A percentile compares a stretch with the other conserved stretches of the same genome.
Evolutionary conservation across 2,113 vertebrate genomes (phyloP).

Genomic region (Camelus dromedarius): DNA sequence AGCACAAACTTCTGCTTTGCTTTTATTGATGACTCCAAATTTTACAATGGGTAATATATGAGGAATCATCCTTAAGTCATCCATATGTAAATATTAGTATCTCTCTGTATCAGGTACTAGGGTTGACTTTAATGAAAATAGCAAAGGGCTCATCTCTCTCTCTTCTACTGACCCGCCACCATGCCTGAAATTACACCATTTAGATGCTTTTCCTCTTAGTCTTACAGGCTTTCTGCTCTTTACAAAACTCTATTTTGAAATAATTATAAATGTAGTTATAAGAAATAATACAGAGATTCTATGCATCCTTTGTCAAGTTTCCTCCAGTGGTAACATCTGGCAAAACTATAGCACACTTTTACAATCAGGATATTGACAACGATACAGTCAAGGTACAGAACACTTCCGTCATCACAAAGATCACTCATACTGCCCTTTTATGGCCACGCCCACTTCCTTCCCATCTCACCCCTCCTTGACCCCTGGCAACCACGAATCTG

Average conservation of each 20-base stretch:
- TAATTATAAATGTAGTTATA: constrained; percentile 18
- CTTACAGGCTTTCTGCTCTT: constrained; percentile 22
- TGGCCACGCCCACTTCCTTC: not conserved
- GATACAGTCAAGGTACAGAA: not conserved
- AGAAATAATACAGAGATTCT: constrained; percentile 19
- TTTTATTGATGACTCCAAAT: not conserved
- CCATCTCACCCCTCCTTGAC: not conserved
- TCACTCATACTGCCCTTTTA: not conserved
- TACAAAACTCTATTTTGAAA: constrained; percentile 18
- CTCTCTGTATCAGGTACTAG: not conserved
- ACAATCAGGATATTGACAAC: not conserved
- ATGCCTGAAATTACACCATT: constrained; percentile 5
- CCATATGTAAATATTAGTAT: not conserved
- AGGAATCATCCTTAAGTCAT: constrained; percentile 38
- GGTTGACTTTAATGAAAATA: constrained; percentile 21
- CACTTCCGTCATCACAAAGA: not conserved
- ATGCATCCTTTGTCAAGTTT: not conserved
- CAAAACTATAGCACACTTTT: not conserved
- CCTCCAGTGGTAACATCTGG: not conserved
- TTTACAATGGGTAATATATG: not conserved
- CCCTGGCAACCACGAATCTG: not conserved
- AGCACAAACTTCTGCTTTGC: not conserved
- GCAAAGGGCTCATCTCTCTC: not conserved
- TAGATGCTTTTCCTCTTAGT: not conserved
- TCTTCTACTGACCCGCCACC: constrained; percentile 14